Evolutionary conservation across 1,140 invertebrate species (phyloP).

Genomic region (Chironomus striatipennis): DNA sequence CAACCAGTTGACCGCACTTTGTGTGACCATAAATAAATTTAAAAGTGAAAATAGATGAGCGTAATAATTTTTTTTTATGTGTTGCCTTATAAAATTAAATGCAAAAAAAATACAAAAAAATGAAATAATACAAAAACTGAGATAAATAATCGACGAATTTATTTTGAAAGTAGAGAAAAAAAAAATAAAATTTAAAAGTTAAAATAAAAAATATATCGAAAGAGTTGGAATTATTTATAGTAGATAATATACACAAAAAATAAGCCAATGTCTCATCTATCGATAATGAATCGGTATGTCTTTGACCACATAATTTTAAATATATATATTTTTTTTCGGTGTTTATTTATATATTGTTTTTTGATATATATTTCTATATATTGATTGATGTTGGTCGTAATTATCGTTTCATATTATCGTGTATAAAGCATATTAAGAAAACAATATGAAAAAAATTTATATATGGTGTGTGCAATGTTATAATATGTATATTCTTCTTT

Average conservation of each 20-base stretch:
- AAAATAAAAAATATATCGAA: background rate
- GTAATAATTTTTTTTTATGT: conserved; percentile 9
- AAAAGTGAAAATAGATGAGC: conserved; percentile 22
- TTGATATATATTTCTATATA: conserved; percentile 4
- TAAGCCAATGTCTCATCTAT: background rate
- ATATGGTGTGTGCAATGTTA: too few species aligned
- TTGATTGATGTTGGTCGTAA: background rate
- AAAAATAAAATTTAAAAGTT: background rate
- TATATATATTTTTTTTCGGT: background rate
- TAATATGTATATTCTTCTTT: too few species aligned
- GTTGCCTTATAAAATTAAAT: background rate
- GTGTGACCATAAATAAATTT: conserved; percentile 20
- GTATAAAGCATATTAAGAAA: too few species aligned
- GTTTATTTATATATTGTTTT: background rate
- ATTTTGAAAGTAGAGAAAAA: background rate
- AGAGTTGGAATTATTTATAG: background rate
- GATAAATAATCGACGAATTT: too few species aligned
- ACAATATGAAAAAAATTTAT: too few species aligned
- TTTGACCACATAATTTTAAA: background rate
- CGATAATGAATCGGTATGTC: conserved; percentile 19
- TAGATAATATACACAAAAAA: too few species aligned
- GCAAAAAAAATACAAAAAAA: background rate
- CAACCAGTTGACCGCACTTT: conserved; percentile 20
- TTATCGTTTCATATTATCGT: too few species aligned
- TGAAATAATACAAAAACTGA: background rate